A percentile compares a stretch with the other conserved stretches of the same genome.
Evolutionary conservation across 2,888 invertebrate species (phyloP).

Genomic region (Thymelicus sylvestris): DNA sequence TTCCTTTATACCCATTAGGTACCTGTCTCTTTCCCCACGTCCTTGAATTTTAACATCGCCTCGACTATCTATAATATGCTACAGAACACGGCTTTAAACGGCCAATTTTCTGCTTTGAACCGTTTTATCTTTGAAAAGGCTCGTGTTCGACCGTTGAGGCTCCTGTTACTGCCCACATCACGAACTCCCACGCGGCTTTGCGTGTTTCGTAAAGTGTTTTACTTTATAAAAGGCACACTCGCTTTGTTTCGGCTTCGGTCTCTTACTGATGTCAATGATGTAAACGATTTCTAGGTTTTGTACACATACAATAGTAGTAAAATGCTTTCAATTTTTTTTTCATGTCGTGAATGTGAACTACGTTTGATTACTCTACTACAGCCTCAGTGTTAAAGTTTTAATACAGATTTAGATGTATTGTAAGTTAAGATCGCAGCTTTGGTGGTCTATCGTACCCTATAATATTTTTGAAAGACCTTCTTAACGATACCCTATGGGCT

Average conservation of each 20-base stretch:
- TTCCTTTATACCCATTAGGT: no score
- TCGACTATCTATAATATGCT: background rate
- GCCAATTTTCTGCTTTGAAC: slow-evolving; percentile 15
- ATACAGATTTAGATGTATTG: no score
- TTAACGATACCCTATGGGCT: no score
- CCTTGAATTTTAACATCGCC: background rate
- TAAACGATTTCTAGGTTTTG: slow-evolving; percentile 3
- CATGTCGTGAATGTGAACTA: no score
- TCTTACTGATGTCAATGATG: slow-evolving; percentile 6
- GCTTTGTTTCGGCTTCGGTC: slow-evolving; percentile 19
- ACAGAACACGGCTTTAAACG: background rate
- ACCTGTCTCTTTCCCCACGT: background rate
- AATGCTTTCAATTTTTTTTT: no score
- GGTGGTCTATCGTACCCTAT: background rate
- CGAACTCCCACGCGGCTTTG: slow-evolving; percentile 28
- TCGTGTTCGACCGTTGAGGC: slow-evolving; percentile 26
- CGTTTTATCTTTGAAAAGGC: slow-evolving; percentile 28
- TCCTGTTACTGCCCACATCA: slow-evolving; percentile 26
- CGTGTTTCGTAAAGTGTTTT: slow-evolving; percentile 27
- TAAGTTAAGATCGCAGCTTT: no score
- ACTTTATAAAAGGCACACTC: slow-evolving; percentile 7
- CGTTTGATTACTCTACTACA: no score
- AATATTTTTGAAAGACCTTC: background rate
- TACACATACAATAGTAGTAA: background rate
- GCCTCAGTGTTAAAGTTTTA: no score